Evolutionary conservation across 2,888 invertebrate genomes (phyloP).

Genomic region (Netelia melanura): DNA sequence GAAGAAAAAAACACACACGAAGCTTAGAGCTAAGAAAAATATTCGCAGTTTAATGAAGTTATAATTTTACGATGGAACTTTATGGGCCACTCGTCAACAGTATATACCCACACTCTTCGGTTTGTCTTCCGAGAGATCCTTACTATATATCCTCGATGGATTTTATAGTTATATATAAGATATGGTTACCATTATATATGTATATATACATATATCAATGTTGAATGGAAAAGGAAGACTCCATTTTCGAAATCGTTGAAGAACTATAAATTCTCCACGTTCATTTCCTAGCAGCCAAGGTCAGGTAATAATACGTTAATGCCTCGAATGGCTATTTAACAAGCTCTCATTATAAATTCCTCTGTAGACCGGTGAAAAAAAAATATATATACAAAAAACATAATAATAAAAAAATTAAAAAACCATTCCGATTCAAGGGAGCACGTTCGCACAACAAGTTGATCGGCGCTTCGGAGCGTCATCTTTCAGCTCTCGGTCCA

Average conservation of each 20-base stretch:
- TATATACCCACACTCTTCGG: slow-evolving; percentile 31
- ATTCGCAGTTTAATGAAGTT: slow-evolving; percentile 66
- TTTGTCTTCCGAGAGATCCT: slow-evolving; percentile 47
- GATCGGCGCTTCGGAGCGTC: slow-evolving; percentile 40
- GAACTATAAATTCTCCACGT: slow-evolving; percentile 51
- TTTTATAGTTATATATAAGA: background rate
- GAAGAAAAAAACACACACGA: slow-evolving; percentile 39
- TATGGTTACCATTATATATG: background rate
- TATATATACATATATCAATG: slow-evolving; percentile 29
- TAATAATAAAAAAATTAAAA: background rate
- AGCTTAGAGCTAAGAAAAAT: slow-evolving; percentile 53
- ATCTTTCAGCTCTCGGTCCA: slow-evolving; percentile 47
- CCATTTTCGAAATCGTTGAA: slow-evolving; percentile 39
- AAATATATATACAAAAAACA: background rate
- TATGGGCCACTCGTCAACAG: slow-evolving; percentile 65
- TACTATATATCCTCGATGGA: slow-evolving; percentile 9
- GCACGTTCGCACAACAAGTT: slow-evolving; percentile 28
- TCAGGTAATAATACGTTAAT: slow-evolving; percentile 56
- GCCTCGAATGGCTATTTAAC: slow-evolving; percentile 44
- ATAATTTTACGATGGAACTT: slow-evolving; percentile 68
- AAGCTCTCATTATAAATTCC: slow-evolving; percentile 21
- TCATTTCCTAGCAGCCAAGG: slow-evolving; percentile 44
- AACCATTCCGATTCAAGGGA: slow-evolving; percentile 53
- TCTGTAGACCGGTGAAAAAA: background rate
- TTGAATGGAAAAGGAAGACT: slow-evolving; percentile 10